Base-by-base conservation (phyloP, 2,113 vertebrate species). In the Myotis brandtii region DNA sequence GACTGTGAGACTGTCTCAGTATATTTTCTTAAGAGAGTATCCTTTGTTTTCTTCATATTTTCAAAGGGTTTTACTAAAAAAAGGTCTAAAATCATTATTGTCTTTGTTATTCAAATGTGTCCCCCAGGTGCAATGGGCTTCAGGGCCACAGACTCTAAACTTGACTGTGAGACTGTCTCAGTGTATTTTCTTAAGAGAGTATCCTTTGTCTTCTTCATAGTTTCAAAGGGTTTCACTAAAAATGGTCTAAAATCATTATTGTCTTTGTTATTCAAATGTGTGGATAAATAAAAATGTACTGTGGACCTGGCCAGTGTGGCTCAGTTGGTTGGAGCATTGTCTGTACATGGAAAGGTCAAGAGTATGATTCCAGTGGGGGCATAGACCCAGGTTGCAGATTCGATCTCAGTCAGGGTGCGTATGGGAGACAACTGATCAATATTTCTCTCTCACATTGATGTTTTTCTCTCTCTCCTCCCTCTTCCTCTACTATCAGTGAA, bases 11-110 rank as follows among this genome's bases (percentile, higher is more conserved):
- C 50, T 76, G 7, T 48, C 91, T 95, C 67, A 93, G 11, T 82
- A 3, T 79, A 62, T 94, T 94, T 93, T 90, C 67, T 54, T n/a
- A 40, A 30, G 37, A 87, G 30, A 70, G 25, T n/a, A 40, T 76
- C 12, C 32, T 96, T 85, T 90, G 66, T 77, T 94, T 96, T 85
- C 56, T 86, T 91, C 66, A 32, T 76, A 73, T 59, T 89, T 76
- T 95, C 34, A 90, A 94, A 91, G 37, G 10, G 4, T 37, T 93
- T 90, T 79, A 64, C 32, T 70, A 30, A 86, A 89, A 89, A 94
- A 37, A 66, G 4, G 76, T 40, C 30, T 85, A 81, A 95, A 93
- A 88, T 92, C 46, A 88, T 54, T 59, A 52, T n/a, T 85, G 34
- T 93, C 50, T 96, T 97, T 95, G 75, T 81, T 93, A 85, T 43